Percentiles rank a stretch among this genome's conserved stretches.
Evolutionary conservation across 2,888 invertebrate species (phyloP).

Genomic region (Carpatolechia fugitivella): DNA sequence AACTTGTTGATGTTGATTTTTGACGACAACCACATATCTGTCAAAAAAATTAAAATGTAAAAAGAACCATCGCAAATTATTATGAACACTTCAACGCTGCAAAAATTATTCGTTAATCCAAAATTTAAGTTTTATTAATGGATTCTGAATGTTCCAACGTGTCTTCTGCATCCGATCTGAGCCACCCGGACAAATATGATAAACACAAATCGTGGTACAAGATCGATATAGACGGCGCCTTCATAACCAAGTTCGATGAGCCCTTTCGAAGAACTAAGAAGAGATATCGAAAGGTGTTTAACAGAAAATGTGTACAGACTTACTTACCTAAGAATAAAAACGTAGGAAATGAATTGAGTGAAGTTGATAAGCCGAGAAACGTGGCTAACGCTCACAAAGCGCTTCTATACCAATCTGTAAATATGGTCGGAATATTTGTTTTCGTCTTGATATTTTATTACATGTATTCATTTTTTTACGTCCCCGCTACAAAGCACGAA

Average conservation of each 20-base stretch:
- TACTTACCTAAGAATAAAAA: neutral
- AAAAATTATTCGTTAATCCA: no score
- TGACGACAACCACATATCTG: no score
- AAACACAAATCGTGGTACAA: conserved; percentile 50
- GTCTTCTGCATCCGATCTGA: neutral
- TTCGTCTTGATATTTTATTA: neutral
- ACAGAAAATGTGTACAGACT: no score
- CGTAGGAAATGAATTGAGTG: neutral
- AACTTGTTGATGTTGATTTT: no score
- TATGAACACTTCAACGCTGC: no score
- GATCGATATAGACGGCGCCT: conserved; percentile 38
- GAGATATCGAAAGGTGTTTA: no score
- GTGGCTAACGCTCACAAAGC: neutral
- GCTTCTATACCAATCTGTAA: neutral
- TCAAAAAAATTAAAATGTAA: no score
- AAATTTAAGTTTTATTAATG: no score
- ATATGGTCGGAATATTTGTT: neutral
- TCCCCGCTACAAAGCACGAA: neutral
- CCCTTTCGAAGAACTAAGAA: neutral
- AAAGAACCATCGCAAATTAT: no score
- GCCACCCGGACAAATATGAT: conserved; percentile 28
- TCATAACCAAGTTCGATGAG: conserved; percentile 27
- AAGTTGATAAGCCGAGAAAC: no score
- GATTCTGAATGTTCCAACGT: neutral
- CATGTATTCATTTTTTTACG: neutral